Evolutionary conservation across 2,888 invertebrate species (phyloP).

Genomic region (Meteorus colon): DNA sequence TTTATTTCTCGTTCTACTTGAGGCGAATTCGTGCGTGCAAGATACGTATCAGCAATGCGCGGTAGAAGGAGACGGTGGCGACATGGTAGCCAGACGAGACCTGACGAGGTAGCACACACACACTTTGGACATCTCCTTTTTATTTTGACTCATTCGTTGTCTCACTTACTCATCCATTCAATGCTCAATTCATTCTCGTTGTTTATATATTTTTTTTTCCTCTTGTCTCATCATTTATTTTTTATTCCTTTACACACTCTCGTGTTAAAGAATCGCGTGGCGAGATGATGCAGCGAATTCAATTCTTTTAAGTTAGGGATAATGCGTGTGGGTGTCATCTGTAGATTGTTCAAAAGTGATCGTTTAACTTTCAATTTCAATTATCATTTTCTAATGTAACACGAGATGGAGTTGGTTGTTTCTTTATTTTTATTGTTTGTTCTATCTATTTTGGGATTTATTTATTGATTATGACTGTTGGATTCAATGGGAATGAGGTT

Average conservation of each 20-base stretch:
- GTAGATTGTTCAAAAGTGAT: conserved; percentile 41
- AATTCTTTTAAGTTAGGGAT: background rate
- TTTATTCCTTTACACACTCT: background rate
- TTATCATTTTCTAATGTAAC: background rate
- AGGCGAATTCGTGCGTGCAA: conserved; percentile 39
- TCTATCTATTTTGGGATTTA: background rate
- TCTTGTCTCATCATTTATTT: too few species aligned
- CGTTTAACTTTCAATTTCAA: conserved; percentile 2
- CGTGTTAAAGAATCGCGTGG: conserved; percentile 38
- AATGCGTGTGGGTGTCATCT: conserved; percentile 53
- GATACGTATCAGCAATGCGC: conserved; percentile 35
- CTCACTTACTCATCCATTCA: background rate
- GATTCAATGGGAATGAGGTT: too few species aligned
- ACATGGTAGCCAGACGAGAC: conserved; percentile 17
- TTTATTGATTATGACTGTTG: too few species aligned
- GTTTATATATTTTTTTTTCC: background rate
- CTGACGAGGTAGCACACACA: conserved; percentile 37
- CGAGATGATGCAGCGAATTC: conserved; percentile 33
- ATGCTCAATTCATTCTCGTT: conserved; percentile 6
- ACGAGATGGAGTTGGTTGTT: too few species aligned
- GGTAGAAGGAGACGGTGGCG: conserved; percentile 25
- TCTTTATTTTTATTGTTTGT: background rate
- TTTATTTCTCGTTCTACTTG: conserved; percentile 23
- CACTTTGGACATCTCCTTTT: conserved; percentile 14
- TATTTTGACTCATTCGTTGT: background rate